These are phyloP conservation scores for Nomada hirtipes DNA, from an alignment of 2,888 invertebrate species.

Conservation along the genomic window DNA sequence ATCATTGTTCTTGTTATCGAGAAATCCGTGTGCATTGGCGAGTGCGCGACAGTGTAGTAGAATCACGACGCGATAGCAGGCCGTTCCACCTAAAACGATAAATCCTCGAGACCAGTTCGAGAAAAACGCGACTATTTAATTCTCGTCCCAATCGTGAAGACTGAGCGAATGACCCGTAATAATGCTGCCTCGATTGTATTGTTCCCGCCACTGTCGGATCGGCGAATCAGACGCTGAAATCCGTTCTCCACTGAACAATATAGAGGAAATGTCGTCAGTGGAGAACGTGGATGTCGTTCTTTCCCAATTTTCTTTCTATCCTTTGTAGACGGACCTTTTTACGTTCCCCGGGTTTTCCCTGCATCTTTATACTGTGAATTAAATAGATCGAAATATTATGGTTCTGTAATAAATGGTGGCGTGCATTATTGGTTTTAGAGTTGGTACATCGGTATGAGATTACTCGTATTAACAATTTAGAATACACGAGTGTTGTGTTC, in stretches of 20 bases:
- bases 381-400: too few relatives aligned
- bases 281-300: background rate
- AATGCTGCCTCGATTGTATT: slow-evolving; percentile 32
- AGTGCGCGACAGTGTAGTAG: slow-evolving; percentile 59
- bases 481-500: too few relatives aligned
- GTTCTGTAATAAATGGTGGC: too few relatives aligned
- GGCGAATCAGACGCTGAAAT: background rate
- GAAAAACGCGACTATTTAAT: slow-evolving; percentile 52
- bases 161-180: slow-evolving; percentile 53
- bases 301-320: background rate
- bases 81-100: slow-evolving; percentile 81
- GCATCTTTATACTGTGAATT: too few relatives aligned
- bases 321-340: too few relatives aligned
- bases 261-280: background rate
- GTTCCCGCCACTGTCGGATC: background rate
- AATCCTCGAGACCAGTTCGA: slow-evolving; percentile 52
- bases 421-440: too few relatives aligned
- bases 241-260: background rate
- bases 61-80: slow-evolving; percentile 78
- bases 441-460: too few relatives aligned
- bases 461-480: too few relatives aligned
- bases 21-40: background rate
- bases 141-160: slow-evolving; percentile 48
- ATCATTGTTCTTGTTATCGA: slow-evolving; percentile 28
- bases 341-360: too few relatives aligned